Evolutionary conservation across 2,797 vertebrate genomes (phyloP).

Genomic region (Dendrocincla fuliginosa): DNA sequence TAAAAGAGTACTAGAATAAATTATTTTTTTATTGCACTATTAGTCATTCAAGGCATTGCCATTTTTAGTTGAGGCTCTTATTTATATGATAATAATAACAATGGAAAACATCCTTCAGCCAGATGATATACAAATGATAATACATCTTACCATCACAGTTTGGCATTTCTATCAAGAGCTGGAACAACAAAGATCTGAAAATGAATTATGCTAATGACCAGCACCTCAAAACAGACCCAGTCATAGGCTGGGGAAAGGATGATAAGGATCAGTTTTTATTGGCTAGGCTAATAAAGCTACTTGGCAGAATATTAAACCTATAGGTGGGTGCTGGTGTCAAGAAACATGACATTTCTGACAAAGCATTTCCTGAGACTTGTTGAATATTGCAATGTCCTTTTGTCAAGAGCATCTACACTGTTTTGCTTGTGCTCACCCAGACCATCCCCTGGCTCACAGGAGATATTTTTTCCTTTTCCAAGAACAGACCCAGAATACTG

Average conservation of each 20-base stretch:
- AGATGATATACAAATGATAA: background rate
- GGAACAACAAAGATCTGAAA: background rate
- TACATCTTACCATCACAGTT: background rate
- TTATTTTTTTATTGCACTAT: constrained; percentile 57
- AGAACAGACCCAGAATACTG: background rate
- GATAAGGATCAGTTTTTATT: background rate
- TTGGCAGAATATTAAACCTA: background rate
- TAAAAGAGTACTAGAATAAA: constrained; percentile 37
- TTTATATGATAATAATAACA: constrained; percentile 29
- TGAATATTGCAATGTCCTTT: background rate
- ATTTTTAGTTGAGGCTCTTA: constrained; percentile 51
- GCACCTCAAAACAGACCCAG: background rate
- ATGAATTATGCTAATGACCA: background rate
- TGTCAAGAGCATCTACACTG: background rate
- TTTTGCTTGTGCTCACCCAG: background rate
- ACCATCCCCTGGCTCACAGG: background rate
- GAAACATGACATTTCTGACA: background rate
- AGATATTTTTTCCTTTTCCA: background rate
- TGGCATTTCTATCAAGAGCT: background rate
- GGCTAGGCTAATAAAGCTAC: background rate
- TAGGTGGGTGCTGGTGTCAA: background rate
- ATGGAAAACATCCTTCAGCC: background rate
- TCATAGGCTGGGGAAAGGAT: background rate
- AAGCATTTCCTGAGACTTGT: background rate
- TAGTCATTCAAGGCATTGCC: constrained; percentile 36